Conservation (phyloP, 1,140 invertebrate genomes). For the Adelges cooleyi region DNA sequence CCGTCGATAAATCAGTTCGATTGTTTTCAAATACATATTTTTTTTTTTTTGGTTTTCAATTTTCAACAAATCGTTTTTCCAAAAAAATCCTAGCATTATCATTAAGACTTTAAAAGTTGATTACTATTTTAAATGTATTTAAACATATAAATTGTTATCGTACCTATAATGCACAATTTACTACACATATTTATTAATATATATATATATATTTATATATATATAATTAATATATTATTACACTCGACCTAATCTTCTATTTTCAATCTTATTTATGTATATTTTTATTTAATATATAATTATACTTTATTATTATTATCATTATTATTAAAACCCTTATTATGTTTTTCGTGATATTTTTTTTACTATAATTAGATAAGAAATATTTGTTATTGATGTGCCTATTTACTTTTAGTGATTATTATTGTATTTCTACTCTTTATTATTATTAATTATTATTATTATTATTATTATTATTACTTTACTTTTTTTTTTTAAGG, state of each 20-base stretch:
- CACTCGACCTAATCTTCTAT: too few species aligned
- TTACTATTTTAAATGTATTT: too few species aligned
- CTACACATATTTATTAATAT: not conserved
- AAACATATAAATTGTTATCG: too few species aligned
- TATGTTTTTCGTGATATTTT: conserved; percentile 27
- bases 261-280: conserved; percentile 1
- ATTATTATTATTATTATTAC: not conserved
- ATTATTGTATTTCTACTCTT: conserved; percentile 4
- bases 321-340: not conserved
- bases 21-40: too few species aligned
- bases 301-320: too few species aligned
- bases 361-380: conserved; percentile 23
- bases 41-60: too few species aligned
- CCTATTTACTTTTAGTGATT: conserved; percentile 25
- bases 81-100: too few species aligned
- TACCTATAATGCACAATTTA: too few species aligned
- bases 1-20: too few species aligned
- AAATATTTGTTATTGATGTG: conserved; percentile 26
- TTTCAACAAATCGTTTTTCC: too few species aligned
- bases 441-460: conserved; percentile 20
- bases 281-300: not conserved
- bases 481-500: not conserved
- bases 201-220: conserved; percentile 1
- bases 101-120: too few species aligned
- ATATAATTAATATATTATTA: not conserved